Conservation (phyloP, 2,888 invertebrate genomes). For the Caenorhabditis plicata region DNA sequence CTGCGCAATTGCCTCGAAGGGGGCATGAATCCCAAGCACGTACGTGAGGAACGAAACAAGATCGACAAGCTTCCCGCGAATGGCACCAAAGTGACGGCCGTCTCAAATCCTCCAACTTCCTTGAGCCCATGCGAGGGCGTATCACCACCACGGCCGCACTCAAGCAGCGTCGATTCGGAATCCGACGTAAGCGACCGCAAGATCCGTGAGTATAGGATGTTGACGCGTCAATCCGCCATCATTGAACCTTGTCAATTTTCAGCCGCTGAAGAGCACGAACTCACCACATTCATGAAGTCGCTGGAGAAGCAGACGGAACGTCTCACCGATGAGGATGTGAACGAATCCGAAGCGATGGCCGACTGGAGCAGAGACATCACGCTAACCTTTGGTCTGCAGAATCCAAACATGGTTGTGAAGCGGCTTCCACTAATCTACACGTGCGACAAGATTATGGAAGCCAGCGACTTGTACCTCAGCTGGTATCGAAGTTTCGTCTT, state of each 20-base stretch:
- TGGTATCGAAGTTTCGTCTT: slow-evolving; percentile 55
- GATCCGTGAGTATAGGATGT: neutral
- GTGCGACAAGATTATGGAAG: slow-evolving; percentile 49
- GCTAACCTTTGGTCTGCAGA: slow-evolving; percentile 43
- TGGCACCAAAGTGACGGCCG: neutral
- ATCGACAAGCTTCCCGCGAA: slow-evolving; percentile 28
- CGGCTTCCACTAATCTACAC: slow-evolving; percentile 41
- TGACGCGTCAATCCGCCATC: neutral
- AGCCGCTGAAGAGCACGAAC: slow-evolving; percentile 16
- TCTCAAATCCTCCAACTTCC: neutral
- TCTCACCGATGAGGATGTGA: slow-evolving; percentile 40
- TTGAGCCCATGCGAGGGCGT: neutral
- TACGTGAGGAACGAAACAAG: slow-evolving; percentile 46
- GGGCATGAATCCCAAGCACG: slow-evolving; percentile 56
- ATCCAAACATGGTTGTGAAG: slow-evolving; percentile 43
- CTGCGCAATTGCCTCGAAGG: slow-evolving; percentile 51
- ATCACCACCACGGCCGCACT: slow-evolving; percentile 9
- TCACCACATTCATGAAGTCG: slow-evolving; percentile 33
- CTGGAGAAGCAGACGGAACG: slow-evolving; percentile 43
- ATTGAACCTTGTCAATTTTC: neutral
- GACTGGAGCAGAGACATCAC: slow-evolving; percentile 46
- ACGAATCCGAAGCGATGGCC: slow-evolving; percentile 32
- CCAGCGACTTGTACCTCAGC: slow-evolving; percentile 41
- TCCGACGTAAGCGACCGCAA: slow-evolving; percentile 17
- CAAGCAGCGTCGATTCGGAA: slow-evolving; percentile 20